These are phyloP conservation scores for Brienomyrus brachyistius DNA, from an alignment of 2,113 vertebrate species.

Conservation along the genomic window DNA sequence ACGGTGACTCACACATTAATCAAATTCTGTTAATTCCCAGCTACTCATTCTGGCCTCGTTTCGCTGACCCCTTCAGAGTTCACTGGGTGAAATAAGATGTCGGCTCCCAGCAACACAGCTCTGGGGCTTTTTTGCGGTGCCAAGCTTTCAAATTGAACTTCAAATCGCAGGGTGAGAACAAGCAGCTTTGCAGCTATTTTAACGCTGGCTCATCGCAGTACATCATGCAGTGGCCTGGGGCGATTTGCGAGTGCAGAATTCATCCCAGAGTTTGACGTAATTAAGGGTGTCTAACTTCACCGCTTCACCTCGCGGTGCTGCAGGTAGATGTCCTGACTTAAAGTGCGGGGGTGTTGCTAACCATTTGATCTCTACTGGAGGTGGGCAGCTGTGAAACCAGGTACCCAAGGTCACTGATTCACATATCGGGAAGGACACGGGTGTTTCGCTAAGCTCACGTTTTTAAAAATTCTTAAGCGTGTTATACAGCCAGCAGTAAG, in stretches of 20 bases:
- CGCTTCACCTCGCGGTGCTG: not conserved
- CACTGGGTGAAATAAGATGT: not conserved
- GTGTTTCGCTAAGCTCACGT: not conserved
- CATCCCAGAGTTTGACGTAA: not conserved
- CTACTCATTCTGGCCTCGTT: not conserved
- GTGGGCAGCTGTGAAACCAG: not conserved
- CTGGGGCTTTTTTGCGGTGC: not conserved
- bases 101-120: not conserved
- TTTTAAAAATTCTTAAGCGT: not conserved
- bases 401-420: not conserved
- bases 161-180: not conserved
- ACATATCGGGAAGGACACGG: not conserved
- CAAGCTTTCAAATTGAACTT: not conserved
- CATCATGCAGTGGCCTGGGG: not conserved
- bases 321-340: not conserved
- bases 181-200: not conserved
- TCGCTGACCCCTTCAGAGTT: not conserved
- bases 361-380: not conserved
- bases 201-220: not conserved
- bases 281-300: not conserved
- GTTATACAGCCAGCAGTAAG: not conserved
- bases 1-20: not conserved
- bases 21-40: not conserved
- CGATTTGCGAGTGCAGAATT: not conserved
- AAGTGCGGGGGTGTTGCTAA: not conserved